phyloP scores from a whole-genome alignment of 2,797 vertebrate genomes.

The Strix occidentalis region DNA sequence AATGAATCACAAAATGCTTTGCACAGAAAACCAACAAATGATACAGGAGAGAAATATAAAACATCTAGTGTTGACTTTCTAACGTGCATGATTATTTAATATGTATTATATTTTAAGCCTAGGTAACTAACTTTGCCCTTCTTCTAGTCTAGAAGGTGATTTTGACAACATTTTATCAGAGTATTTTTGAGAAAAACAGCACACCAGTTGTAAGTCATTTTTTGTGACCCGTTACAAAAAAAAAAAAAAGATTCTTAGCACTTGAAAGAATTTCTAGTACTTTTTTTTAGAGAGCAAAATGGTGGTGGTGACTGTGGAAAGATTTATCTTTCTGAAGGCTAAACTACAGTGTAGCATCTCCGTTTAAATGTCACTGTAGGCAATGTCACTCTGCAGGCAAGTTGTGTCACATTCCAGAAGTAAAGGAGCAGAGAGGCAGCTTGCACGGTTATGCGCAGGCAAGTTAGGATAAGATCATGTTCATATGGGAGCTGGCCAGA shows the following conservation, averaged over 20 bases:
- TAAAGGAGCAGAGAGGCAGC: not conserved
- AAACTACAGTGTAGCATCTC: not conserved
- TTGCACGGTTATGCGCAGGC: not conserved
- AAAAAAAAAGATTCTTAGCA: not conserved
- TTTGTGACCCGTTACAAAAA: not conserved
- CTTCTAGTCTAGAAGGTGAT: not conserved
- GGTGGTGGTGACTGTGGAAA: not conserved
- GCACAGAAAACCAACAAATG: not conserved
- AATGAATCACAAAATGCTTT: constrained; percentile 16
- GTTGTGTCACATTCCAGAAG: not conserved
- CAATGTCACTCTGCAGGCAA: not conserved
- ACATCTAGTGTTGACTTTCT: not conserved
- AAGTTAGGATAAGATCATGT: not conserved
- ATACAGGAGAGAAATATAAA: not conserved
- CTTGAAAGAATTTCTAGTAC: not conserved
- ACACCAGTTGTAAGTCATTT: not conserved
- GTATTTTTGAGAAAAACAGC: not conserved
- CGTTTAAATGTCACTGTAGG: not conserved
- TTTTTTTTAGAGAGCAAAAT: not conserved
- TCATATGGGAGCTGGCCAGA: not conserved
- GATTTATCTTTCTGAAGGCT: not conserved
- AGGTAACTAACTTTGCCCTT: not conserved
- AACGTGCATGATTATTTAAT: not conserved
- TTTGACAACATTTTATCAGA: not conserved
- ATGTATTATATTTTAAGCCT: not conserved